Evolutionary conservation across 2,797 vertebrate species (phyloP).

Genomic region (Sebastes oblongus): DNA sequence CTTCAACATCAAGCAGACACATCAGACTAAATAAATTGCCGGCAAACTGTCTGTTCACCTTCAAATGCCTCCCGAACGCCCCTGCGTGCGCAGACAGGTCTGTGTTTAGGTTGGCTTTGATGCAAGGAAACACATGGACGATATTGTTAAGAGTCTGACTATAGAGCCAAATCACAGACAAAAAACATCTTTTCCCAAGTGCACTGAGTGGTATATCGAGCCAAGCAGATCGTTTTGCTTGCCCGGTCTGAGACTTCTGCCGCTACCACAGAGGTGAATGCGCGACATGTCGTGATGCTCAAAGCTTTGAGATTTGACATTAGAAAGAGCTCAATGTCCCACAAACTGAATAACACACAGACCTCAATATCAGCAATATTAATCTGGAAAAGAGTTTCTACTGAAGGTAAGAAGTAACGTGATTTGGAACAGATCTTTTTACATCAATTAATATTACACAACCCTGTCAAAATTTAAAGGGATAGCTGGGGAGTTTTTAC

Average conservation of each 20-base stretch:
- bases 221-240: neutral
- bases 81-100: constrained; percentile 62
- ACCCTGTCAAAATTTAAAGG: neutral
- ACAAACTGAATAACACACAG: neutral
- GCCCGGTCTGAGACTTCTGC: neutral
- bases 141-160: constrained; percentile 41
- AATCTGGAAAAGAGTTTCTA: neutral
- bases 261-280: neutral
- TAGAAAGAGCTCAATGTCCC: neutral
- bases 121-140: constrained; percentile 57
- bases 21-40: constrained; percentile 67
- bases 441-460: neutral
- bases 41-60: constrained; percentile 26
- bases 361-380: neutral
- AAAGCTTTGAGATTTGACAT: neutral
- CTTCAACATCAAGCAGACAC: constrained; percentile 47
- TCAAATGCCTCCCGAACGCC: constrained; percentile 29
- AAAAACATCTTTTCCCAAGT: neutral
- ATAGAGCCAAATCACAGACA: constrained; percentile 9
- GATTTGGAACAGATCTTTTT: neutral
- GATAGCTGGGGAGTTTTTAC: no score
- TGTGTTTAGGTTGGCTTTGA: constrained; percentile 70
- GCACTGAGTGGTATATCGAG: neutral
- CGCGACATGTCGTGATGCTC: neutral
- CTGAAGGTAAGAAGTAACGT: neutral